These are phyloP conservation scores for Cirrhinus mrigala DNA, from an alignment of 2,797 vertebrate genomes.

Conservation along the genomic window DNA sequence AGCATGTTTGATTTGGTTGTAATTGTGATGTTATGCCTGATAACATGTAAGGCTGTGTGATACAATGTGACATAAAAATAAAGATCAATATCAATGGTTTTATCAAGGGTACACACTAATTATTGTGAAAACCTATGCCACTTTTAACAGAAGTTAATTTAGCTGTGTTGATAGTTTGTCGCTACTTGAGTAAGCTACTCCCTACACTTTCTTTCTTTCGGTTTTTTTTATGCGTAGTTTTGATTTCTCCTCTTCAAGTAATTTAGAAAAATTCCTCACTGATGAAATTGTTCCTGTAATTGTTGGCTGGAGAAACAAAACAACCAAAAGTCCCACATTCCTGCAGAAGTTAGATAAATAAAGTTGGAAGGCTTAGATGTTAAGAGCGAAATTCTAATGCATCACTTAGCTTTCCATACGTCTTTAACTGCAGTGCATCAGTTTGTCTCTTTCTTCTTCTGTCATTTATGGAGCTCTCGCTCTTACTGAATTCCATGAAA, in stretches of 20 bases:
- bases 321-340: constrained; percentile 72
- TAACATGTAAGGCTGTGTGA: neutral
- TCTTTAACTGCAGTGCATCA: constrained; percentile 8
- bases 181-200: neutral
- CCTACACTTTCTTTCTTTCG: neutral
- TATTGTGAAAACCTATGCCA: neutral
- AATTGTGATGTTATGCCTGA: neutral
- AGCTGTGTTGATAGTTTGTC: neutral
- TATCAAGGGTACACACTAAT: neutral
- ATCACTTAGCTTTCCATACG: constrained; percentile 26
- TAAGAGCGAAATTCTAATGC: constrained; percentile 52
- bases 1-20: neutral
- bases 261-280: constrained; percentile 64
- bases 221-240: neutral
- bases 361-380: constrained; percentile 64
- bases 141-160: neutral
- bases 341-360: constrained; percentile 69
- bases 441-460: neutral
- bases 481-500: neutral
- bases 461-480: neutral
- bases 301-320: constrained; percentile 69
- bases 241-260: constrained; percentile 31
- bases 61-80: neutral
- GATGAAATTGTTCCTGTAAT: constrained; percentile 75
- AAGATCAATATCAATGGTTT: neutral